A percentile compares a stretch with the other conserved stretches of the same genome.
These are phyloP conservation scores for Melospiza georgiana DNA, from an alignment of 2,113 vertebrate species.

Conservation along the genomic window DNA sequence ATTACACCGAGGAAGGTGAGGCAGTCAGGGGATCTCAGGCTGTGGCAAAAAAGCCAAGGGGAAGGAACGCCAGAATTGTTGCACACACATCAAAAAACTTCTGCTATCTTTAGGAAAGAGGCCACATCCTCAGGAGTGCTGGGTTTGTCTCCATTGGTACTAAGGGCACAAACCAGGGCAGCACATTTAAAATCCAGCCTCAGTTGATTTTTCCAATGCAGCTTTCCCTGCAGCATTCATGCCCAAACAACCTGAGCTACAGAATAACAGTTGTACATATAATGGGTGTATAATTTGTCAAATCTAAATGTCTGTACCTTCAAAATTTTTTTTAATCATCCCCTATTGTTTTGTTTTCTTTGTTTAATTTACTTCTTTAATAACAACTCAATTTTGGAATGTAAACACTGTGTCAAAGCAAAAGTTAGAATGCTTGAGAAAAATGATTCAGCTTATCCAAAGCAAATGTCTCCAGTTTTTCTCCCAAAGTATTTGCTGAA, in stretches of 20 bases:
- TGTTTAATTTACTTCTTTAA: not conserved
- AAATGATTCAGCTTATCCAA: not conserved
- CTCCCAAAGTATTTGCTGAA: not conserved
- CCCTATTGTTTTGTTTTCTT: not conserved
- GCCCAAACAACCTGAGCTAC: not conserved
- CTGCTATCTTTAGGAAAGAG: not conserved
- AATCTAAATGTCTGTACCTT: not conserved
- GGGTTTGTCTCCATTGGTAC: not conserved
- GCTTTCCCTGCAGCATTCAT: not conserved
- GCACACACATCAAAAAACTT: not conserved
- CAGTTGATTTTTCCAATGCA: not conserved
- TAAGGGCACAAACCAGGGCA: not conserved
- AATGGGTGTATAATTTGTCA: not conserved
- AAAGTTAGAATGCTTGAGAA: not conserved
- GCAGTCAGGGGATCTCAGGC: too few species aligned
- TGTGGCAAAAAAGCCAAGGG: not conserved
- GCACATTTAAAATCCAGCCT: not conserved
- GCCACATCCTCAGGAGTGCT: not conserved
- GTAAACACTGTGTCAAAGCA: not conserved
- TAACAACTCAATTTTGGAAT: constrained; percentile 1
- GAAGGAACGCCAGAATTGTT: not conserved
- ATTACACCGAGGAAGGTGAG: not conserved
- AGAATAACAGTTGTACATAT: not conserved
- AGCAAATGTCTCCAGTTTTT: not conserved
- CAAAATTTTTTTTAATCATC: not conserved